Percentiles rank a stretch among this genome's conserved stretches.
Evolutionary conservation across 2,113 vertebrate species (phyloP).

Genomic region (Gambusia affinis): DNA sequence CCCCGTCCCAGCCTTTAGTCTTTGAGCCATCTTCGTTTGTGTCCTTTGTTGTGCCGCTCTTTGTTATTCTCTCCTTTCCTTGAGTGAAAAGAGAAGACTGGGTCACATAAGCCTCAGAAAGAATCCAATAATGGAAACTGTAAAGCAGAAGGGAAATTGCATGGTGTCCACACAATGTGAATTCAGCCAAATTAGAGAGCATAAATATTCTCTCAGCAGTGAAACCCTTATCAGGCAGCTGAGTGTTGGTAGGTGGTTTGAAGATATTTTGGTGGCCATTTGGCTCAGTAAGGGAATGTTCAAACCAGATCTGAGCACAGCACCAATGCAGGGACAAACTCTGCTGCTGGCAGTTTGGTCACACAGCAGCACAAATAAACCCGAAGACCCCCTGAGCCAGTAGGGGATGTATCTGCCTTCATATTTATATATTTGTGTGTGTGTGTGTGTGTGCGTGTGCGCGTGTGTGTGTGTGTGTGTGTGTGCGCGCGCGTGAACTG

Average conservation of each 20-base stretch:
- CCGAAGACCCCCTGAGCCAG: conserved; percentile 21
- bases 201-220: conserved; percentile 36
- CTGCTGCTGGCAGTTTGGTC: conserved; percentile 37
- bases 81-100: conserved; percentile 8
- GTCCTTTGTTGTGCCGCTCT: conserved; percentile 35
- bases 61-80: conserved; percentile 54
- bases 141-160: conserved; percentile 36
- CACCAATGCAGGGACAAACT: conserved; percentile 39
- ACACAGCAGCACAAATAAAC: conserved; percentile 41
- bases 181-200: conserved; percentile 54
- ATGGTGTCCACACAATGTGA: conserved; percentile 28
- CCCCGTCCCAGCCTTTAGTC: conserved; percentile 45
- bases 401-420: conserved; percentile 30
- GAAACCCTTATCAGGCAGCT: conserved; percentile 32
- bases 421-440: conserved; percentile 12
- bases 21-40: conserved; percentile 59
- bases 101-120: conserved; percentile 29
- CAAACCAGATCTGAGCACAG: conserved; percentile 49
- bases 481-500: conserved; percentile 32
- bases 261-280: conserved; percentile 62
- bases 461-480: conserved; percentile 19
- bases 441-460: conserved; percentile 28
- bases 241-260: conserved; percentile 33
- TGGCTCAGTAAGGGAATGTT: conserved; percentile 50
- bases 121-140: conserved; percentile 39